These are phyloP conservation scores for Odontocolon sp. DNA, from an alignment of 2,888 invertebrate genomes.

Conservation along the genomic window DNA sequence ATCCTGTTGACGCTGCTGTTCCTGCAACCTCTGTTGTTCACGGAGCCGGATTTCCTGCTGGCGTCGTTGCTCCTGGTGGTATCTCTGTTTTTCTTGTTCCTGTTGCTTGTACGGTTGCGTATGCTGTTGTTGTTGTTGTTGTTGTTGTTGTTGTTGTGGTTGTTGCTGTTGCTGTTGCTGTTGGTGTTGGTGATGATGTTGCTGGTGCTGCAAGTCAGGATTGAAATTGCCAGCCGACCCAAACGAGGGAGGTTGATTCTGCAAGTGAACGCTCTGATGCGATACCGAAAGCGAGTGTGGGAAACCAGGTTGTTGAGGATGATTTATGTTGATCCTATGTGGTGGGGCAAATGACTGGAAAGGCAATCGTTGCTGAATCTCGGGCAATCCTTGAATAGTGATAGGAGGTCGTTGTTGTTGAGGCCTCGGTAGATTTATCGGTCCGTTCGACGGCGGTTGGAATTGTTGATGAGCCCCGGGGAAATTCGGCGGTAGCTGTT, in stretches of 20 bases:
- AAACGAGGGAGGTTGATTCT: slow-evolving; percentile 66
- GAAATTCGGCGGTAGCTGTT: slow-evolving; percentile 66
- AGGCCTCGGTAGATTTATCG: slow-evolving; percentile 62
- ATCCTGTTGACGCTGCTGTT: slow-evolving; percentile 71
- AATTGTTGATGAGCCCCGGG: slow-evolving; percentile 63
- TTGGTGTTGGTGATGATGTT: slow-evolving; percentile 61
- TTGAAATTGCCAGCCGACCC: slow-evolving; percentile 62
- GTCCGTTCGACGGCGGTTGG: slow-evolving; percentile 52
- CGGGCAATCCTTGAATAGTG: slow-evolving; percentile 77
- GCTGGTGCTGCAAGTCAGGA: slow-evolving; percentile 53
- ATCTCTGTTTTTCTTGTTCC: slow-evolving; percentile 76
- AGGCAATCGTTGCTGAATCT: slow-evolving; percentile 74
- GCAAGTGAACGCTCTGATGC: slow-evolving; percentile 73
- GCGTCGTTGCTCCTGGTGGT: slow-evolving; percentile 72
- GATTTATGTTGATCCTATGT: slow-evolving; percentile 78
- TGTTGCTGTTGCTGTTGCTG: slow-evolving; percentile 58
- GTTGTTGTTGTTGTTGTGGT: slow-evolving; percentile 54
- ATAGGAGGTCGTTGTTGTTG: slow-evolving; percentile 73
- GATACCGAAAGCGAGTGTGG: slow-evolving; percentile 71
- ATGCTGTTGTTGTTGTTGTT: slow-evolving; percentile 58
- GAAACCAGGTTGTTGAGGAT: slow-evolving; percentile 73
- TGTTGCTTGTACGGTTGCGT: slow-evolving; percentile 41
- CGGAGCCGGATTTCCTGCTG: slow-evolving; percentile 69
- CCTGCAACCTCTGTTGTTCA: slow-evolving; percentile 63
- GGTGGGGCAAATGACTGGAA: slow-evolving; percentile 77